Conservation (phyloP, 2,797 vertebrate species). For the Parotocinclus haroldoi region DNA sequence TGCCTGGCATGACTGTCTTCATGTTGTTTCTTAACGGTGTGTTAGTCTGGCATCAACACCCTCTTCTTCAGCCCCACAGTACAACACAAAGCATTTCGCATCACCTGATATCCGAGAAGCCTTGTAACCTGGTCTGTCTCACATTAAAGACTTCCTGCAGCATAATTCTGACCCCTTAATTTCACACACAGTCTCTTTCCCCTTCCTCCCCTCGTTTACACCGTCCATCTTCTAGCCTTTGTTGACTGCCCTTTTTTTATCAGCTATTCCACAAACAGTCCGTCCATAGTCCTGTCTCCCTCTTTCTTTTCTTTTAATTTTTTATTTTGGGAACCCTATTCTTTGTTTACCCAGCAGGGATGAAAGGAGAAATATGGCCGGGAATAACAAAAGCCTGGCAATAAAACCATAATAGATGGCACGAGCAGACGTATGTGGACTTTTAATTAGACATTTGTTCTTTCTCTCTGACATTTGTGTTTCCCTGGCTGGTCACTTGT, state of each 20-base stretch:
- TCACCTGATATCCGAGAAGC: neutral
- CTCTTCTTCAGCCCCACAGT: no score
- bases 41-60: no score
- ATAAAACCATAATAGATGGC: slow-evolving; percentile 30
- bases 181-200: slow-evolving; percentile 26
- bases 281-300: slow-evolving; percentile 22
- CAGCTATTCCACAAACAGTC: slow-evolving; percentile 30
- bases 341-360: slow-evolving; percentile 16
- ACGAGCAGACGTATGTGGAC: slow-evolving; percentile 18
- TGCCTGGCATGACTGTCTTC: no score
- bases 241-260: slow-evolving; percentile 22
- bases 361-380: slow-evolving; percentile 28
- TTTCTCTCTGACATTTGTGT: slow-evolving; percentile 11
- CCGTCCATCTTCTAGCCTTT: slow-evolving; percentile 27
- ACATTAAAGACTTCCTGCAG: slow-evolving; percentile 21
- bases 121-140: neutral
- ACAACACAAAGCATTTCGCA: neutral
- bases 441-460: slow-evolving; percentile 32
- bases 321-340: slow-evolving; percentile 15
- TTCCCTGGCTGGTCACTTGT: slow-evolving; percentile 15
- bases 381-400: slow-evolving; percentile 33
- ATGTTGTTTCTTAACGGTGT: no score
- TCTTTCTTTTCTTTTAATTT: no score
- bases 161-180: slow-evolving; percentile 8
- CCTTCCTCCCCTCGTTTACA: slow-evolving; percentile 14